phyloP scores from a whole-genome alignment of 2,113 vertebrate species.

The Clarias magur region DNA sequence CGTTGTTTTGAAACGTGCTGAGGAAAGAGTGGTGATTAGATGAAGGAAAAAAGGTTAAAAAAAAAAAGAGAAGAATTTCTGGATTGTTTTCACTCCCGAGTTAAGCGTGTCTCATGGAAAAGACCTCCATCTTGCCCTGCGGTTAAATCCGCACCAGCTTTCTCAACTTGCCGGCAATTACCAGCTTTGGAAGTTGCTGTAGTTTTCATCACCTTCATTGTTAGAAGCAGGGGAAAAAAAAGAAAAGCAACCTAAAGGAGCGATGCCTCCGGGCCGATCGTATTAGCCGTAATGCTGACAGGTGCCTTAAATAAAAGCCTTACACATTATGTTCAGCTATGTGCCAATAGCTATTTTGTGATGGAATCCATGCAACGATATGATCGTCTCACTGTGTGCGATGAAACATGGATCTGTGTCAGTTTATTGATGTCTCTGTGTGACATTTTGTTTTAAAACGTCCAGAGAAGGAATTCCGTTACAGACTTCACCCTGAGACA shows the following conservation, averaged over 20 bases:
- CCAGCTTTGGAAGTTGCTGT: background rate
- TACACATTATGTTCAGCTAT: background rate
- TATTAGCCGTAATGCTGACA: background rate
- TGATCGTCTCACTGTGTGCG: background rate
- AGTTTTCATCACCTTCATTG: background rate
- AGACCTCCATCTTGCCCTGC: background rate
- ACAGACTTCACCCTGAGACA: background rate
- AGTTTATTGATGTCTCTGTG: background rate
- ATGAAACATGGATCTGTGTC: background rate
- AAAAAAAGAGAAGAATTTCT: background rate
- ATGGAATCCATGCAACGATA: background rate
- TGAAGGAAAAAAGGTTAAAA: background rate
- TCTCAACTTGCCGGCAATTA: background rate
- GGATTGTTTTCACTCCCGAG: background rate
- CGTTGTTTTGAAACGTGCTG: background rate
- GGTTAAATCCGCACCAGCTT: background rate
- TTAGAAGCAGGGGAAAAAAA: background rate
- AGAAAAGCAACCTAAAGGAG: background rate
- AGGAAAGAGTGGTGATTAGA: background rate
- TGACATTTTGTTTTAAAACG: background rate
- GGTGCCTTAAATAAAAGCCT: background rate
- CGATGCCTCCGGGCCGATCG: background rate
- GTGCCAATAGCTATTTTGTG: background rate
- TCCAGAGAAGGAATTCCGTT: background rate
- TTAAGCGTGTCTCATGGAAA: background rate